Evolutionary conservation across 2,888 invertebrate genomes (phyloP), one percentile per base, ranked within the genome.

Genomic region (Folsomia manolachei): DNA sequence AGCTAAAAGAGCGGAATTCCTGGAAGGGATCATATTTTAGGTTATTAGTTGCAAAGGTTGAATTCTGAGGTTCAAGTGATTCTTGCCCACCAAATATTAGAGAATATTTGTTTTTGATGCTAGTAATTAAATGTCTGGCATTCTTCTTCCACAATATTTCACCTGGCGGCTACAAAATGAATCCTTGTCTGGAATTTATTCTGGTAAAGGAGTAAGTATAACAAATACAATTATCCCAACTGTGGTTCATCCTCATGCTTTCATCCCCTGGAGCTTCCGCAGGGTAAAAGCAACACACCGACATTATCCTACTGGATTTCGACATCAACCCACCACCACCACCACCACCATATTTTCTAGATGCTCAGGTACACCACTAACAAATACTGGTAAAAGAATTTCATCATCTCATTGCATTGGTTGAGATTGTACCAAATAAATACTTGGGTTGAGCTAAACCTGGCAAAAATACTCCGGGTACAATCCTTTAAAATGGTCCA

Each of bases 71-170:
- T n/a, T n/a, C n/a, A n/a, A n/a, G n/a, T n/a, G n/a, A n/a, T n/a
- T n/a, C n/a, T n/a, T n/a, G n/a, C n/a, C n/a, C n/a, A n/a, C n/a
- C n/a, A n/a, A n/a, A n/a, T n/a, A n/a, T n/a, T n/a, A n/a, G n/a
- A n/a, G 70, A 72, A 70, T 69, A 61, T 71, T 70, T 69, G 66
- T 68, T 73, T 71, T 71, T 71, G 71, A 63, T 63, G 63, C 66
- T 56, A 67, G 76, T 76, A 74, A 74, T 74, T 76, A 76, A 76
- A 76, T 76, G 74, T 72, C 72, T 74, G 69, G 69, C 70, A 76
- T 76, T 76, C 76, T 74, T 73, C 69, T 69, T 67, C 60, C n/a
- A n/a, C n/a, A 69, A 71, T 68, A 63, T 70, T 76, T 74, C 74
- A 76, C 76, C 76, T 76, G 73, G 70, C 70, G 74, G 73, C 76